A percentile compares a stretch with the other conserved stretches of the same genome.
phyloP scores from a whole-genome alignment of 1,140 invertebrate genomes.

The Tribolium madens region DNA sequence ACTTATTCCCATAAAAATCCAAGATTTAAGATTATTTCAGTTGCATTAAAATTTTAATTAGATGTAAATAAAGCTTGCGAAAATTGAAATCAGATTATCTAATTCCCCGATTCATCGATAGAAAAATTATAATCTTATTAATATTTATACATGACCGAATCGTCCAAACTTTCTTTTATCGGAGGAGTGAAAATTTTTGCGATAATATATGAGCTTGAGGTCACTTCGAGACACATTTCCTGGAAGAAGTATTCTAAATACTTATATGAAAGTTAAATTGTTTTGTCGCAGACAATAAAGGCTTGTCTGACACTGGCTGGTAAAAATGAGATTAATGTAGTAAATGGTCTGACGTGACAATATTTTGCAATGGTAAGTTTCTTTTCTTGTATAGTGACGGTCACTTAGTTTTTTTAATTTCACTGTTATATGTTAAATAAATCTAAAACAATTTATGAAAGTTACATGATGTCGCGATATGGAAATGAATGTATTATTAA shows the following conservation, averaged over 20 bases:
- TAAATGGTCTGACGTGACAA: neutral
- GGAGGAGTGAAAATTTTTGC: neutral
- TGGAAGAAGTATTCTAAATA: neutral
- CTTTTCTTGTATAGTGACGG: neutral
- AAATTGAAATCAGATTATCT: neutral
- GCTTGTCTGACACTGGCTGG: neutral
- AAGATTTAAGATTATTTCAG: too few species aligned
- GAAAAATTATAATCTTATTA: neutral
- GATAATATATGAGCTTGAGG: neutral
- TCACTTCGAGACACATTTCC: neutral
- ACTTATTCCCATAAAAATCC: too few species aligned
- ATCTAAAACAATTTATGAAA: neutral
- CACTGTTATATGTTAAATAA: neutral
- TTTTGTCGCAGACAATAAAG: neutral
- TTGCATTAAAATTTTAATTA: neutral
- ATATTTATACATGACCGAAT: neutral
- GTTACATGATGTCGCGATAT: neutral
- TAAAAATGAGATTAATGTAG: neutral
- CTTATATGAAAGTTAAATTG: neutral
- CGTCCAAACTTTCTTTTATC: neutral
- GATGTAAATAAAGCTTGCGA: neutral
- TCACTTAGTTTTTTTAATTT: neutral
- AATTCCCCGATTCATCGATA: neutral
- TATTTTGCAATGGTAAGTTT: neutral
- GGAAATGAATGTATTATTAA: neutral